Evolutionary conservation across 1,140 invertebrate species (phyloP).

Genomic region (Probaryconus sp.): DNA sequence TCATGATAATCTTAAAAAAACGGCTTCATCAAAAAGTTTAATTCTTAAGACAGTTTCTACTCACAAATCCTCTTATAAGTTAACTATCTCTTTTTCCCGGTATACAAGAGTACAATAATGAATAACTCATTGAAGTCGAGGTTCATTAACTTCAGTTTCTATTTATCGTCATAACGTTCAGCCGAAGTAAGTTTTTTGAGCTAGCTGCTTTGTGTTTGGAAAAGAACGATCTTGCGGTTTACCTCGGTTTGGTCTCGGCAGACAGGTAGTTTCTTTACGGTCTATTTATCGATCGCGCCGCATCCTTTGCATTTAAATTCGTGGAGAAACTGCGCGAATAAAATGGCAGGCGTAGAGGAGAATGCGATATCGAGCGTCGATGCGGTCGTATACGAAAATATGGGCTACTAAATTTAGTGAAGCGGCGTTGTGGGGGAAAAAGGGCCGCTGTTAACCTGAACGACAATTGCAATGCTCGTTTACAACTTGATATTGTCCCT

Average conservation of each 20-base stretch:
- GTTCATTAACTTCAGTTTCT: slow-evolving; percentile 31
- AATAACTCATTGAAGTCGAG: slow-evolving; percentile 2
- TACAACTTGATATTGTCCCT: slow-evolving; percentile 37
- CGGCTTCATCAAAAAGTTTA: too few species aligned
- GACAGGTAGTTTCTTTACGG: slow-evolving; percentile 62
- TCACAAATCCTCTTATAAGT: too few species aligned
- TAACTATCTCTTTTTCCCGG: too few species aligned
- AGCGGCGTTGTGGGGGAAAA: slow-evolving; percentile 11
- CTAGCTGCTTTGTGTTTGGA: slow-evolving; percentile 35
- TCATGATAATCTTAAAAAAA: too few species aligned
- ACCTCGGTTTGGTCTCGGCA: slow-evolving; percentile 35
- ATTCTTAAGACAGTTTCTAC: too few species aligned
- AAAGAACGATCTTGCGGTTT: slow-evolving; percentile 58
- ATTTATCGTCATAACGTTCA: slow-evolving; percentile 32
- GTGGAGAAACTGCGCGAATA: slow-evolving; percentile 59
- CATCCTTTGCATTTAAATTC: slow-evolving; percentile 63
- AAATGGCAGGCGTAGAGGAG: slow-evolving; percentile 58
- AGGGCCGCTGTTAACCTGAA: slow-evolving; percentile 51
- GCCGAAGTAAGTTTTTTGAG: slow-evolving; percentile 17
- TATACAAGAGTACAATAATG: too few species aligned
- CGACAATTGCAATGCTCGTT: slow-evolving; percentile 42
- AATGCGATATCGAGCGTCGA: slow-evolving; percentile 56
- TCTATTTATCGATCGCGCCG: slow-evolving; percentile 59
- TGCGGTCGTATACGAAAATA: slow-evolving; percentile 58
- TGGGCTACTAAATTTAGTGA: slow-evolving; percentile 55